Evolutionary conservation across 2,888 invertebrate species (phyloP), one percentile per base, ranked within the genome.

Genomic region (Pyrochroa serraticornis): DNA sequence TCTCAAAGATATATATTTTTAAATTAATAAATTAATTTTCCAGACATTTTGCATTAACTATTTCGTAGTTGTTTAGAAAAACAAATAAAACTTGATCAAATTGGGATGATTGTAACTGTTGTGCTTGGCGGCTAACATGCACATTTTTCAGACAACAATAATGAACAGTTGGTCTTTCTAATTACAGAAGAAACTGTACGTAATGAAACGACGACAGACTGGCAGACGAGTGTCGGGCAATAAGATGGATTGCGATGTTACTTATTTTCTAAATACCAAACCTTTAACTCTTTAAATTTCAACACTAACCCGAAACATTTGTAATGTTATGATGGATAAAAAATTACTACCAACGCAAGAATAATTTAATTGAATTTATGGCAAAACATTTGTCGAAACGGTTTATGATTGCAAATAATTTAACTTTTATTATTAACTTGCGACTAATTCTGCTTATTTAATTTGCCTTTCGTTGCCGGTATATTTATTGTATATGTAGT

Each of bases 231-330:
- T 68, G 70, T 69, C 71, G 67, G 60, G 49, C 64, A 58, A 64
- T 68, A 72, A 74, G 72, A 74, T 73, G 70, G 72, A 74, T 74
- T 72, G 67, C 72, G 64, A 66, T 67, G 69, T 69, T 70, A 69
- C 70, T 73, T 72, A 72, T 73, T 72, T 71, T 72, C 70, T 72
- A 71, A 72, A 72, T 64, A 60, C 60, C 58, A 58, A 63, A 65
- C 63, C 39, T 61, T 60, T 44, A 56, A 58, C 58, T 47, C 59
- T 61, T 53, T 43, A 53, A 61, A 56, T 47, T 53, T 39, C 56
- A 54, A 45, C 60, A 56, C 45, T 54, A 61, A 60, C 46, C 58
- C 52, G 48, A 62, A 64, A 64, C 62, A 58, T 62, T 63, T 61
- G 60, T 63, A 60, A 51, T 57, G 58, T 58, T 59, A 63, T 63